These are phyloP conservation scores for Macrosiphum euphorbiae DNA, from an alignment of 2,888 invertebrate species.

Conservation along the genomic window DNA sequence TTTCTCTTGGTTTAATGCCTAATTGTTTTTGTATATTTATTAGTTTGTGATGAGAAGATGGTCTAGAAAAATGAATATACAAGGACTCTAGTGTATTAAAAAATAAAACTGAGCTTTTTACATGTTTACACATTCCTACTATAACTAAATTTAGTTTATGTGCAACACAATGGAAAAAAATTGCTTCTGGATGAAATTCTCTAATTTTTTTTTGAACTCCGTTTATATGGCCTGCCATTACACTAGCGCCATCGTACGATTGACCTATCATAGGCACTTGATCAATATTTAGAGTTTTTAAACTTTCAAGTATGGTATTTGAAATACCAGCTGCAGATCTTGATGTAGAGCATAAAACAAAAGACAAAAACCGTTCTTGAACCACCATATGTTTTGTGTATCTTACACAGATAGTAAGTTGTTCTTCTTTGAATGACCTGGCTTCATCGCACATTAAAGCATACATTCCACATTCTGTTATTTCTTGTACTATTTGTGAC, in stretches of 20 bases:
- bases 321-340: no score
- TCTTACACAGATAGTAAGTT: no score
- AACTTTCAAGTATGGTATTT: conserved; percentile 27
- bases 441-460: no score
- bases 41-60: conserved; percentile 25
- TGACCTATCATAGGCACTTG: conserved; percentile 37
- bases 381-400: no score
- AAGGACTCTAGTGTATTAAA: conserved; percentile 26
- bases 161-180: conserved; percentile 29
- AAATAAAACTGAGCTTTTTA: not conserved
- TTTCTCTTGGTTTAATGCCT: conserved; percentile 22
- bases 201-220: not conserved
- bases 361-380: no score
- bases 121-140: conserved; percentile 21
- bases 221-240: conserved; percentile 11
- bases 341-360: no score
- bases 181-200: conserved; percentile 28
- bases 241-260: conserved; percentile 27
- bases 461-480: no score
- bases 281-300: conserved; percentile 32
- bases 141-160: conserved; percentile 40
- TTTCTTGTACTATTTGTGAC: no score
- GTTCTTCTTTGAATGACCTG: no score
- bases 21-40: conserved; percentile 27
- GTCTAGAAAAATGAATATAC: conserved; percentile 28